Evolutionary conservation across 2,113 vertebrate genomes (phyloP).

Genomic region (Chunga burmeisteri): DNA sequence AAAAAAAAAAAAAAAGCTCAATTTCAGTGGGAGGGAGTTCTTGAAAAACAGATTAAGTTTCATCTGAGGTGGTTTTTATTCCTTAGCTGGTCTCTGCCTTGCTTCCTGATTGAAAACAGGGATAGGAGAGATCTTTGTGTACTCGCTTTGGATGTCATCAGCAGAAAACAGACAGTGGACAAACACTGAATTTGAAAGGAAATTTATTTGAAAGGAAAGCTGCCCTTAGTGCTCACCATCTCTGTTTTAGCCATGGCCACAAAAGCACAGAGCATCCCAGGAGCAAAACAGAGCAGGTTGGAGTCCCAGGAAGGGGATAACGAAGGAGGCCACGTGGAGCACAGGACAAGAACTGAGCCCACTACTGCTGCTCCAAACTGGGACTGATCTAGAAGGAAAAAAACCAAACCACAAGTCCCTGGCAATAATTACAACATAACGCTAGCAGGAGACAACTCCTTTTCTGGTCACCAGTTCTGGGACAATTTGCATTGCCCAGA

Average conservation of each 20-base stretch:
- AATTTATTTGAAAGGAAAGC: background rate
- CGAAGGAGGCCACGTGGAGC: background rate
- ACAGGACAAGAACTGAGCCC: rapidly evolving
- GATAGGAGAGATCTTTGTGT: background rate
- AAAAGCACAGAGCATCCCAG: background rate
- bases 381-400: background rate
- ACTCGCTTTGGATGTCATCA: background rate
- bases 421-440: background rate
- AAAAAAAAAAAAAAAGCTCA: background rate
- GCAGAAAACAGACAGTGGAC: background rate
- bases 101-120: background rate
- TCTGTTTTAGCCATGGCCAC: background rate
- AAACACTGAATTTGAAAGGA: background rate
- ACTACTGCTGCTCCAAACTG: background rate
- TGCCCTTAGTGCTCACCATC: rapidly evolving
- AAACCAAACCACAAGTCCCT: rapidly evolving
- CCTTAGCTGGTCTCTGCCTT: background rate
- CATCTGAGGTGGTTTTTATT: constrained; percentile 6
- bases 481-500: background rate
- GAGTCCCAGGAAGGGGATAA: background rate
- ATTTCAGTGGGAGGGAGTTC: background rate
- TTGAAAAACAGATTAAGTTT: constrained; percentile 47
- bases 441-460: background rate
- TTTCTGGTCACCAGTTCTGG: background rate
- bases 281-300: background rate